Evolutionary conservation across 2,113 vertebrate genomes (phyloP), one percentile per base, ranked within the genome.

Genomic region (Jacana jacana): DNA sequence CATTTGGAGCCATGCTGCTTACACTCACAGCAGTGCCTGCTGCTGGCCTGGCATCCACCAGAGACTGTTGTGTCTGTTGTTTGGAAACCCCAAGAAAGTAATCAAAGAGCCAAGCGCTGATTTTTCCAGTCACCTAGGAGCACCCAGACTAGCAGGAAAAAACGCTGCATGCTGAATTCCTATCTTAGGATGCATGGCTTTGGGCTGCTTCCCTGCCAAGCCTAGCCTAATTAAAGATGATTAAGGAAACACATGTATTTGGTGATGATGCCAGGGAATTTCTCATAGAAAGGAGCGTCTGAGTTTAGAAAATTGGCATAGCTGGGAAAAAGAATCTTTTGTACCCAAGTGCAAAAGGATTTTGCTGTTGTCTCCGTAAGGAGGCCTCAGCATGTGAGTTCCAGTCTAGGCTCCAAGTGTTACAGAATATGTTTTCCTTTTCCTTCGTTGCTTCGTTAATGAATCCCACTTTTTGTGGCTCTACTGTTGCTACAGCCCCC

Each of bases 51-150:
- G 42, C 1, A 1, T 33, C 84, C 4, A 3, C 23, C 0, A 3
- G 66, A 64, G 57, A 82, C 91, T 93, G 84, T 92, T 91, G 85
- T 70, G 84, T 37, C 87, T 85, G 88, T 87, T 86, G 91, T 88
- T 90, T 86, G 80, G 90, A 88, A 95, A 94, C 86, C 49, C 49
- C 5, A 72, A 81, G 72, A 68, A 89, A 90, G 90, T 28, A 93
- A 80, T 86, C 55, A 12, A 30, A 86, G 69, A 93, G 83, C 80
- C 82, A 88, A 92, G 81, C 0, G 1, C 73, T 3, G 30, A 39
- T 92, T 92, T 96, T 94, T 93, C 90, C 92, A 86, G 90, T 91
- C 77, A 58, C 86, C 85, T 58, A 86, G 92, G 88, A 96, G 88
- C 87, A 92, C 81, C 52, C 88, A 88, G 90, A 61, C 39, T 2